phyloP scores from a whole-genome alignment of 2,113 vertebrate species.

The Neogobius melanostomus region DNA sequence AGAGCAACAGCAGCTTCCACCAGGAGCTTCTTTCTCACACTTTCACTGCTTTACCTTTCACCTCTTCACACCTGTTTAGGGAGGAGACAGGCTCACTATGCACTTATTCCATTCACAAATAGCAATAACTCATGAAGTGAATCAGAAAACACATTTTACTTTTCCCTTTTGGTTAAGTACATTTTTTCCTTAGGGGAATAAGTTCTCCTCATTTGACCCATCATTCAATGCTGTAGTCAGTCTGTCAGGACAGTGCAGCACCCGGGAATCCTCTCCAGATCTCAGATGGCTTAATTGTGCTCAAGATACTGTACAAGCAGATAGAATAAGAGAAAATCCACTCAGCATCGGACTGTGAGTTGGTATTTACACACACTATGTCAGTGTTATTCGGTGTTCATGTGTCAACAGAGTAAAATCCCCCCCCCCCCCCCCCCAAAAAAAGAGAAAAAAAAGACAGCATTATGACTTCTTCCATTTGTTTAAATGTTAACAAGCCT shows the following conservation, averaged over 20 bases:
- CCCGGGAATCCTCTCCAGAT: too few relatives aligned
- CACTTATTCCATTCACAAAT: conserved; percentile 2
- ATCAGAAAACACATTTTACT: too few relatives aligned
- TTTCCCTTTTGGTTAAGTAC: too few relatives aligned
- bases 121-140: not conserved
- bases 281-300: too few relatives aligned
- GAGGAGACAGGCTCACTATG: not conserved
- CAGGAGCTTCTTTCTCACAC: conserved; percentile 48
- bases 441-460: not conserved
- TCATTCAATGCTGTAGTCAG: too few relatives aligned
- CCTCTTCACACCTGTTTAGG: conserved; percentile 56
- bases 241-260: too few relatives aligned
- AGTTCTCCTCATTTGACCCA: too few relatives aligned
- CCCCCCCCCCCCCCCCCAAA: too few relatives aligned
- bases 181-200: too few relatives aligned
- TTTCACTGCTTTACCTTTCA: conserved; percentile 54
- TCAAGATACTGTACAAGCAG: not conserved
- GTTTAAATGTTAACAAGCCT: not conserved
- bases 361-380: not conserved
- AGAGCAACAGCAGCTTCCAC: conserved; percentile 76
- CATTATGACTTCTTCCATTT: not conserved
- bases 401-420: not conserved
- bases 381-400: not conserved
- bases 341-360: not conserved
- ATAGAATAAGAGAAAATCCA: not conserved